These are phyloP conservation scores for Pachypsylla venusta DNA, from an alignment of 1,140 invertebrate species.

Conservation along the genomic window DNA sequence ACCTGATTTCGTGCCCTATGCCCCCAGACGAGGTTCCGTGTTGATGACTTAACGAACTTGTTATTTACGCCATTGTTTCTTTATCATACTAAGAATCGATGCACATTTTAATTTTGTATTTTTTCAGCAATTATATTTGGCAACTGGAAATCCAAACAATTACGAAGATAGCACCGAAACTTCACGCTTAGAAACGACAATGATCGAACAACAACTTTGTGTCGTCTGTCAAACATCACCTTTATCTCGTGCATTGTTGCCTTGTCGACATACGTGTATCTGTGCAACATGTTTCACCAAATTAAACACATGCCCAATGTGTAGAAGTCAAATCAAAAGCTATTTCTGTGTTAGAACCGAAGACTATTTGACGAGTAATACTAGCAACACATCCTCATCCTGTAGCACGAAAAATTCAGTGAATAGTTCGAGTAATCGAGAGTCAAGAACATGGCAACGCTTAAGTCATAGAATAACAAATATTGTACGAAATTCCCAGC, in stretches of 20 bases:
- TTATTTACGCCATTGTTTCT: too few relatives aligned
- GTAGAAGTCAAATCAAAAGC: slow-evolving; percentile 56
- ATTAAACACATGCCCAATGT: slow-evolving; percentile 65
- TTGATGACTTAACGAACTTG: too few relatives aligned
- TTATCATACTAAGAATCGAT: too few relatives aligned
- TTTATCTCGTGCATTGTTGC: slow-evolving; percentile 57
- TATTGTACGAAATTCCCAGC: neutral
- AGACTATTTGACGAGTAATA: slow-evolving; percentile 42
- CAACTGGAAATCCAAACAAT: slow-evolving; percentile 44
- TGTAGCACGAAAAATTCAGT: neutral
- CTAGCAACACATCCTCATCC: neutral
- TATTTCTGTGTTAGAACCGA: slow-evolving; percentile 64
- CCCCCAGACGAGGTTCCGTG: too few relatives aligned
- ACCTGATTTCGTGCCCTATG: too few relatives aligned
- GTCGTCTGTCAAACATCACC: slow-evolving; percentile 63
- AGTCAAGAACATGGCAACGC: neutral
- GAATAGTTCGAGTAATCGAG: neutral
- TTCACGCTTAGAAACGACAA: slow-evolving; percentile 22
- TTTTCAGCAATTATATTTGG: slow-evolving; percentile 55
- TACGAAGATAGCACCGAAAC: slow-evolving; percentile 36
- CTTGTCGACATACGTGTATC: slow-evolving; percentile 69
- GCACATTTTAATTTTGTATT: slow-evolving; percentile 15
- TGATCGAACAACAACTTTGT: slow-evolving; percentile 45
- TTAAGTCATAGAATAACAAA: slow-evolving; percentile 2
- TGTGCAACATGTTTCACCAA: slow-evolving; percentile 57